phyloP scores from a whole-genome alignment of 2,113 vertebrate genomes.

The Cettia cetti region DNA sequence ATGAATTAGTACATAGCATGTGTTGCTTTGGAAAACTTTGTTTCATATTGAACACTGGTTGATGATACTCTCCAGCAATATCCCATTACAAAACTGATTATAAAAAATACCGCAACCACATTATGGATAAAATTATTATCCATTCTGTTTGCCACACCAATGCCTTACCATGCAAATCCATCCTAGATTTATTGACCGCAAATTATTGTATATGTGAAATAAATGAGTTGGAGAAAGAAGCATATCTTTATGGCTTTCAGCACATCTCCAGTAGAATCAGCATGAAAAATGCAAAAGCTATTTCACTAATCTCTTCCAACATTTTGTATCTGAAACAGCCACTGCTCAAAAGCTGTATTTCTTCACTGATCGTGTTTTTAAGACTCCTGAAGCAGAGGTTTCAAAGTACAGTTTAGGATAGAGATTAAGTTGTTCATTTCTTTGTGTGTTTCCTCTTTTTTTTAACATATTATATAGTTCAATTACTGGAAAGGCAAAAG shows the following conservation, averaged over 20 bases:
- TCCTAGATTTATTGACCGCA: constrained; percentile 46
- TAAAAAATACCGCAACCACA: constrained; percentile 19
- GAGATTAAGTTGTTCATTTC: not conserved
- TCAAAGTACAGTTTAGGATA: not conserved
- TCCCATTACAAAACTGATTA: constrained; percentile 32
- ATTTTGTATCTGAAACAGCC: not conserved
- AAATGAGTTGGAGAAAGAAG: constrained; percentile 59
- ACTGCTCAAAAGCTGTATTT: not conserved
- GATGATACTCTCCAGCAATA: constrained; percentile 22
- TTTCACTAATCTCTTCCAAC: constrained; percentile 28
- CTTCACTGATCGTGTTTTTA: not conserved
- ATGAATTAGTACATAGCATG: constrained; percentile 40
- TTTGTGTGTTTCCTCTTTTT: not conserved
- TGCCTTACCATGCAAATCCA: constrained; percentile 4
- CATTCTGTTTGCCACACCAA: constrained; percentile 43
- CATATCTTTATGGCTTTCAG: constrained; percentile 56
- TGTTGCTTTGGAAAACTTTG: constrained; percentile 39
- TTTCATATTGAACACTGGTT: constrained; percentile 36
- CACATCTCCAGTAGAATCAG: constrained; percentile 41
- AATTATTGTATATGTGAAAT: constrained; percentile 49
- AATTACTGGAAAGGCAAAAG: constrained; percentile 5
- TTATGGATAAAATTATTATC: constrained; percentile 25
- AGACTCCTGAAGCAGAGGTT: not conserved
- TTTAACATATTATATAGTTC: not conserved
- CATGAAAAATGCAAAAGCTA: constrained; percentile 38